A percentile compares a stretch with the other conserved stretches of the same genome.
phyloP scores from a whole-genome alignment of 1,140 invertebrate genomes.

The Neodiprion lecontei region DNA sequence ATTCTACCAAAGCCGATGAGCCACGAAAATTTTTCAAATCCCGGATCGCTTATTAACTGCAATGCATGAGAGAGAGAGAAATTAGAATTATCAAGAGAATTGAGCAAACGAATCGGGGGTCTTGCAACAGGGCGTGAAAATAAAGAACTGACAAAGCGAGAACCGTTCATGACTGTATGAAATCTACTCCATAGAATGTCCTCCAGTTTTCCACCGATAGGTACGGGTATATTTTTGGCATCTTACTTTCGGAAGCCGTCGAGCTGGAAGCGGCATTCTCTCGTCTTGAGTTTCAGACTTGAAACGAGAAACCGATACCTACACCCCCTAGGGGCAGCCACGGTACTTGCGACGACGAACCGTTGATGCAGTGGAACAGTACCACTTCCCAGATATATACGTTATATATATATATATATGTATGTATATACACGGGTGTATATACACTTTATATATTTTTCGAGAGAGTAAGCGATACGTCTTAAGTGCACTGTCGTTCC shows the following conservation, averaged over 20 bases:
- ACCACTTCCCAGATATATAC: conserved; percentile 27
- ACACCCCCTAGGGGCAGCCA: neutral
- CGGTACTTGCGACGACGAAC: conserved; percentile 5
- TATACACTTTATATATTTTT: conserved; percentile 27
- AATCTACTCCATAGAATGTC: neutral
- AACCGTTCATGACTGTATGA: too few relatives aligned
- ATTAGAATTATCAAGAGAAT: neutral
- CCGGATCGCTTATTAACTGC: too few relatives aligned
- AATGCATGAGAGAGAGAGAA: neutral
- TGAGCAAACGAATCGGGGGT: neutral
- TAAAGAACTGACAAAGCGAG: neutral
- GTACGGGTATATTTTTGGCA: neutral
- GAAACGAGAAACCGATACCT: conserved; percentile 51
- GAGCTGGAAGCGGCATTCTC: conserved; percentile 21
- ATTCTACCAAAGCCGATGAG: too few relatives aligned
- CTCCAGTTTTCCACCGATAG: conserved; percentile 10
- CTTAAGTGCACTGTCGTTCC: conserved; percentile 45
- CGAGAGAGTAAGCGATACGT: conserved; percentile 53
- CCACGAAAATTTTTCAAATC: too few relatives aligned
- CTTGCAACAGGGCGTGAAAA: neutral
- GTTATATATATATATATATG: neutral
- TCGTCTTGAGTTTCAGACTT: conserved; percentile 45
- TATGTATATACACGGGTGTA: too few relatives aligned
- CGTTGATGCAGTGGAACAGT: conserved; percentile 10
- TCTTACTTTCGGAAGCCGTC: conserved; percentile 13